A percentile compares a stretch with the other conserved stretches of the same genome.
Conservation (phyloP, 2,888 invertebrate species). For the Polydrusus cervinus region DNA sequence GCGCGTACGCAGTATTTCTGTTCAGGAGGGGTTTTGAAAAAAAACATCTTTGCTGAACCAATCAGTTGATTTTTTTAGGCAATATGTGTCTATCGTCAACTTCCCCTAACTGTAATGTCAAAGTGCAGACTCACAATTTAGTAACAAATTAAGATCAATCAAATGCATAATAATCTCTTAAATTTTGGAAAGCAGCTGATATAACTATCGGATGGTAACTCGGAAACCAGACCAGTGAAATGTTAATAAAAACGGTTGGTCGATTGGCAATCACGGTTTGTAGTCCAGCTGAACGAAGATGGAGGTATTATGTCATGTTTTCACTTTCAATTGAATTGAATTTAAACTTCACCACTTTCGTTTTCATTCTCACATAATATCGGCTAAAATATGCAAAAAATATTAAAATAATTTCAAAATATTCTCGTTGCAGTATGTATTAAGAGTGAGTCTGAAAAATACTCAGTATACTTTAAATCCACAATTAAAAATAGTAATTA, state of each 20-base stretch:
- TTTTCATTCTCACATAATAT: constrained; percentile 53
- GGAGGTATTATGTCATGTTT: constrained; percentile 52
- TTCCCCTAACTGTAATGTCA: too few species aligned
- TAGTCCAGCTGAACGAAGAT: constrained; percentile 49
- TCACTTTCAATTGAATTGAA: constrained; percentile 44
- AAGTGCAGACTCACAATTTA: too few species aligned
- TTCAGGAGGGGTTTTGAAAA: too few species aligned
- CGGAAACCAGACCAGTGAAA: constrained; percentile 34
- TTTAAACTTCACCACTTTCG: constrained; percentile 51
- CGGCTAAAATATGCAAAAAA: constrained; percentile 52
- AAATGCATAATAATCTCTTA: constrained; percentile 19
- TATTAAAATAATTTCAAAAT: constrained; percentile 53
- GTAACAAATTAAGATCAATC: constrained; percentile 12
- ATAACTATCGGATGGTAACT: constrained; percentile 23
- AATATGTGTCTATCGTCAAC: too few species aligned
- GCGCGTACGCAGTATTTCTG: too few species aligned
- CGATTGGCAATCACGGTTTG: constrained; percentile 27
- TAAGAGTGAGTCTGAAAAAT: not conserved
- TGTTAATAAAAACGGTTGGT: constrained; percentile 9
- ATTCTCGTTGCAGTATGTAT: constrained; percentile 35
- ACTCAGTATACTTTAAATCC: too few species aligned
- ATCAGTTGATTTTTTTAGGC: too few species aligned
- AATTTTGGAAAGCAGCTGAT: constrained; percentile 37
- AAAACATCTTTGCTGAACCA: too few species aligned
- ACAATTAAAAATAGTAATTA: too few species aligned